Percentiles rank a stretch among this genome's conserved stretches.
Evolutionary conservation across 2,113 vertebrate genomes (phyloP).

Genomic region (Poeciliopsis retropinna): DNA sequence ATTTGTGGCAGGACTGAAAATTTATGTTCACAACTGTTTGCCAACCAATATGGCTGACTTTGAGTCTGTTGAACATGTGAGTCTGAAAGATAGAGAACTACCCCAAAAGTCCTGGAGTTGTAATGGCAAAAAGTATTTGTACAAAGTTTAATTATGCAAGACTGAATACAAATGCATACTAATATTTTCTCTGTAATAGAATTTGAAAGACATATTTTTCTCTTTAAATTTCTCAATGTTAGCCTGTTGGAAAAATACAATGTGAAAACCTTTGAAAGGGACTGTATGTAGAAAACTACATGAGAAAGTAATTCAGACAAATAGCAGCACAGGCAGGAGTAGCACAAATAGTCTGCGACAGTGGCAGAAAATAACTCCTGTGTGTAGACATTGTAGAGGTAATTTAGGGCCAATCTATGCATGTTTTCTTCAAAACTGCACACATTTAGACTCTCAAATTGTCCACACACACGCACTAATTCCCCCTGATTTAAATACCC

Average conservation of each 20-base stretch:
- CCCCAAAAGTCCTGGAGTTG: too few relatives aligned
- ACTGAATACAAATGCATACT: neutral
- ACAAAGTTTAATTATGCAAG: neutral
- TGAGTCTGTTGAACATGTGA: too few relatives aligned
- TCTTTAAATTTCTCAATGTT: neutral
- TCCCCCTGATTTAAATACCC: conserved; percentile 46
- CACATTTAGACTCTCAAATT: conserved; percentile 20
- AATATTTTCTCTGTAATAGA: neutral
- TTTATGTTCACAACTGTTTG: too few relatives aligned
- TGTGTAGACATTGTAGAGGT: conserved; percentile 37
- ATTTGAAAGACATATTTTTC: neutral
- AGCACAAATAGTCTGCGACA: conserved; percentile 49
- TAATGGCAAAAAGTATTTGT: too few relatives aligned
- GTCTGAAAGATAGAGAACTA: too few relatives aligned
- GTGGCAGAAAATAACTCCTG: conserved; percentile 59
- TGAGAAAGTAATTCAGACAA: conserved; percentile 26
- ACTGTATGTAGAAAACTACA: neutral
- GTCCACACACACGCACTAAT: conserved; percentile 26
- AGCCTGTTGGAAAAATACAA: neutral
- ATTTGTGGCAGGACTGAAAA: too few relatives aligned
- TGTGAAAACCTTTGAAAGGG: neutral
- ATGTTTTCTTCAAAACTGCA: conserved; percentile 25
- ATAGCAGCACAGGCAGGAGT: conserved; percentile 26
- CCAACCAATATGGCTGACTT: too few relatives aligned
- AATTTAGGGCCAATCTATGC: conserved; percentile 47